A percentile compares a stretch with the other conserved stretches of the same genome.
phyloP scores from a whole-genome alignment of 1,140 invertebrate genomes.

The Macrobrachium rosenbergii region DNA sequence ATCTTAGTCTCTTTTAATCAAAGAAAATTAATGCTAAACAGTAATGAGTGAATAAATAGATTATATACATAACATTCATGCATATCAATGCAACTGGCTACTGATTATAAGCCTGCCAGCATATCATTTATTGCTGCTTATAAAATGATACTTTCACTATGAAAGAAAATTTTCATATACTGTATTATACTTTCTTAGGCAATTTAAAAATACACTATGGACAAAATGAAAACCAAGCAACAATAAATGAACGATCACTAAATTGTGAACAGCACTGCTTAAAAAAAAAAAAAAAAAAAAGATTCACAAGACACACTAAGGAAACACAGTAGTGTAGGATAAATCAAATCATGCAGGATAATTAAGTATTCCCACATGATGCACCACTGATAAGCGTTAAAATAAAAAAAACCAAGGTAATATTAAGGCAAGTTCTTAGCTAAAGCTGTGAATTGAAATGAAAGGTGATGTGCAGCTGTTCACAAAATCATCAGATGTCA shows the following conservation, averaged over 20 bases:
- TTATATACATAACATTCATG: conserved; percentile 22
- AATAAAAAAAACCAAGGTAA: too few species aligned
- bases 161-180: too few species aligned
- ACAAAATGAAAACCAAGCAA: conserved; percentile 3
- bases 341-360: background rate
- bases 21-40: background rate
- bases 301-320: background rate
- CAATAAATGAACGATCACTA: conserved; percentile 8
- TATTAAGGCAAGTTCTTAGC: too few species aligned
- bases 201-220: too few species aligned
- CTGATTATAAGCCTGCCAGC: conserved; percentile 31
- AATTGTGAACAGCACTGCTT: conserved; percentile 35
- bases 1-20: background rate
- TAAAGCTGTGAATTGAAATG: too few species aligned
- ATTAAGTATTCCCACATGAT: too few species aligned
- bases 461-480: too few species aligned
- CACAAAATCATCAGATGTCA: too few species aligned
- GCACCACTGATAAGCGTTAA: too few species aligned
- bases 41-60: background rate
- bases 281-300: background rate
- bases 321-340: background rate
- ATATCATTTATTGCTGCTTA: conserved; percentile 26
- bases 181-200: too few species aligned
- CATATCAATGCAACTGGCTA: conserved; percentile 27
- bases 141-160: too few species aligned